A percentile compares a stretch with the other conserved stretches of the same genome.
These are phyloP conservation scores for Channallabes apus DNA, from an alignment of 2,797 vertebrate genomes.

Conservation along the genomic window DNA sequence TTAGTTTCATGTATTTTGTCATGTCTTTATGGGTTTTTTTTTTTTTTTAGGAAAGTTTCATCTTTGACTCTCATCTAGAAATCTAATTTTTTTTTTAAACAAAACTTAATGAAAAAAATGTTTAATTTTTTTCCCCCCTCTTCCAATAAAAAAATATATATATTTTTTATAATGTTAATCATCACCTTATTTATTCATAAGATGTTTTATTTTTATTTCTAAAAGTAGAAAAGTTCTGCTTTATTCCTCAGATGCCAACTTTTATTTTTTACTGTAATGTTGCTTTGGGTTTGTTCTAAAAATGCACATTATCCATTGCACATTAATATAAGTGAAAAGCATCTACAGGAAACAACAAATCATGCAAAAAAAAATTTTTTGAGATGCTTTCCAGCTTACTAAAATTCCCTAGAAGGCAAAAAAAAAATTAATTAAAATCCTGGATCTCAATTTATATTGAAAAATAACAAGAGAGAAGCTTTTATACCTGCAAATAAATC, in stretches of 20 bases:
- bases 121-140: too few species aligned
- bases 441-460: background rate
- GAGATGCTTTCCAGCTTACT: background rate
- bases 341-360: background rate
- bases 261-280: background rate
- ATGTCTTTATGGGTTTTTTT: background rate
- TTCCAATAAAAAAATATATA: too few species aligned
- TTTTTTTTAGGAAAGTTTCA: background rate
- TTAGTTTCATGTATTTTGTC: too few species aligned
- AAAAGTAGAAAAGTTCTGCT: conserved; percentile 15
- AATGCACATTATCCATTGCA: too few species aligned
- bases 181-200: background rate
- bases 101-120: too few species aligned
- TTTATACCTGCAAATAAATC: background rate
- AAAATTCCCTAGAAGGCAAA: background rate
- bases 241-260: conserved; percentile 32
- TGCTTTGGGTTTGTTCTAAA: background rate
- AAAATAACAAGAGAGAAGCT: background rate
- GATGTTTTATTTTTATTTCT: background rate
- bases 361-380: background rate
- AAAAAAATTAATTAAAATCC: too few species aligned
- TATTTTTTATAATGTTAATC: too few species aligned
- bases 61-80: background rate
- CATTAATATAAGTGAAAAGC: background rate
- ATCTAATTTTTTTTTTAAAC: background rate